These are phyloP conservation scores for Troides aeacus DNA, from an alignment of 2,888 invertebrate genomes.

Conservation along the genomic window DNA sequence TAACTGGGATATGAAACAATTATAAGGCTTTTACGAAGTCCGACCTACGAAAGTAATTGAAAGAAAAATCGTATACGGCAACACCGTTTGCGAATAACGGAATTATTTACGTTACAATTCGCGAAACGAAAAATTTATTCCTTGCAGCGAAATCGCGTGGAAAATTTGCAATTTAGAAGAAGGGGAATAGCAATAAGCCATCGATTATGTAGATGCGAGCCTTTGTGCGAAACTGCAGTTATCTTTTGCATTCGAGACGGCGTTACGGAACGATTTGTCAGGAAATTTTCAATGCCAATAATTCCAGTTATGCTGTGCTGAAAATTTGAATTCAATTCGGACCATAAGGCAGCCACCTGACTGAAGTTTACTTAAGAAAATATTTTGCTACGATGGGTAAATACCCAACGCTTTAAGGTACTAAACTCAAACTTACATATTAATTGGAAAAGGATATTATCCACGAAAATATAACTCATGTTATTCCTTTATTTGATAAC, in stretches of 20 bases:
- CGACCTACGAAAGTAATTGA: conserved; percentile 40
- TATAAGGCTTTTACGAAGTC: conserved; percentile 5
- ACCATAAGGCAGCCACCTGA: conserved; percentile 31
- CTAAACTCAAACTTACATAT: neutral
- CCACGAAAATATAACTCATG: no score
- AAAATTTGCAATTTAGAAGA: conserved; percentile 80
- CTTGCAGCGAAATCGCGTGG: conserved; percentile 73
- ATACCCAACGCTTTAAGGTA: neutral
- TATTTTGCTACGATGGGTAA: neutral
- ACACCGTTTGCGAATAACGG: conserved; percentile 56
- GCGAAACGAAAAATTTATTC: conserved; percentile 74
- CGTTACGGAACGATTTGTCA: conserved; percentile 69
- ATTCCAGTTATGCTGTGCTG: conserved; percentile 44
- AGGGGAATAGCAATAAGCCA: conserved; percentile 77
- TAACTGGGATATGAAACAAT: neutral
- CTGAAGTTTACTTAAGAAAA: conserved; percentile 9
- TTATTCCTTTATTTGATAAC: no score
- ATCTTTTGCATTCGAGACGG: conserved; percentile 67
- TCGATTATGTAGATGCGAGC: conserved; percentile 78
- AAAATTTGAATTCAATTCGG: conserved; percentile 39
- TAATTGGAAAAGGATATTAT: neutral
- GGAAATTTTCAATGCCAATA: conserved; percentile 57
- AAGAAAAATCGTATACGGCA: conserved; percentile 41
- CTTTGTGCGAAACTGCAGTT: conserved; percentile 71
- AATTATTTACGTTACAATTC: conserved; percentile 64